These are phyloP conservation scores for Ladona fulva DNA, from an alignment of 1,140 invertebrate genomes.

Conservation along the genomic window DNA sequence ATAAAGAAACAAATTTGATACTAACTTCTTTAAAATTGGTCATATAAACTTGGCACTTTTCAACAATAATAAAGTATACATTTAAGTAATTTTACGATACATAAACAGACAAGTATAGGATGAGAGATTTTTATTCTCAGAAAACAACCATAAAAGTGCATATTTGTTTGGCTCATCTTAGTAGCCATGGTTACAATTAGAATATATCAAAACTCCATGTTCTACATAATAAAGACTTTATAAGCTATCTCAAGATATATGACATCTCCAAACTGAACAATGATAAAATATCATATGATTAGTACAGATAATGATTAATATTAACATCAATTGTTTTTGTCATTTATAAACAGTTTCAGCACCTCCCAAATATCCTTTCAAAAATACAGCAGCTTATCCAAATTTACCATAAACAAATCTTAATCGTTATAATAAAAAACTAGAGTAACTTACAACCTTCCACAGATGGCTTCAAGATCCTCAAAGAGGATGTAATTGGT, in stretches of 20 bases:
- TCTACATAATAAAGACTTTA: not conserved
- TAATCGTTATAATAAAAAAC: too few species aligned
- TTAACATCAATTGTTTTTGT: not conserved
- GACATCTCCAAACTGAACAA: not conserved
- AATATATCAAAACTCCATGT: not conserved
- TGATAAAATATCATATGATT: not conserved
- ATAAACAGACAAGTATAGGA: not conserved
- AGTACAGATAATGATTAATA: not conserved
- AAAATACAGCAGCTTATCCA: not conserved
- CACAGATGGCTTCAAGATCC: not conserved
- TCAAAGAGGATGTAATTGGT: not conserved
- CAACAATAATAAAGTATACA: not conserved
- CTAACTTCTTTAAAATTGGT: not conserved
- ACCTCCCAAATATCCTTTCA: slow-evolving; percentile 4
- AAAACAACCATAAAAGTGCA: not conserved
- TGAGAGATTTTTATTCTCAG: not conserved
- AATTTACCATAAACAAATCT: not conserved
- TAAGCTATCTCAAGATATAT: not conserved
- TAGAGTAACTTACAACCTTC: not conserved
- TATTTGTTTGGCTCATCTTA: not conserved
- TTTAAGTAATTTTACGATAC: not conserved
- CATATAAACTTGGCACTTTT: slow-evolving; percentile 10
- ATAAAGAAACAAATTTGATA: not conserved
- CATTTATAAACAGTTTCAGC: not conserved
- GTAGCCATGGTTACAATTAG: not conserved